Conservation (phyloP, 2,113 vertebrate genomes). For the Circaetus gallicus region DNA sequence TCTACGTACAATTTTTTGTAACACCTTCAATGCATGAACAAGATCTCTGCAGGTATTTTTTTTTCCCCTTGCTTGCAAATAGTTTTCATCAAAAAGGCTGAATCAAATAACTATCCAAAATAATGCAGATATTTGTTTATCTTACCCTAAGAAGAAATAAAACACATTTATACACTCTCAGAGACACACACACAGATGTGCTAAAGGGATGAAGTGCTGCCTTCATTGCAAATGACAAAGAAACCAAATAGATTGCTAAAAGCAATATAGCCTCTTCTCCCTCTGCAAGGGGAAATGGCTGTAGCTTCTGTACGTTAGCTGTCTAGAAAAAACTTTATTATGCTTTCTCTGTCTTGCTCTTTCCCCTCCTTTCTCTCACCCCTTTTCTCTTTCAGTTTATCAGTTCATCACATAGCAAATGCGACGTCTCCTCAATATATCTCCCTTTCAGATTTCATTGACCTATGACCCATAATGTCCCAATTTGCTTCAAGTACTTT, state of each 20-base stretch:
- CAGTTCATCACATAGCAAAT: conserved; percentile 51
- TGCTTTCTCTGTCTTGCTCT: background rate
- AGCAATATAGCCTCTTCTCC: background rate
- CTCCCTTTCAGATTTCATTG: conserved; percentile 57
- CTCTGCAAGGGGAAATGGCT: background rate
- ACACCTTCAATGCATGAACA: background rate
- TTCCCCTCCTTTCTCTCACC: background rate
- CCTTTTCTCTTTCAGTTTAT: background rate
- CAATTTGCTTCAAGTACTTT: conserved; percentile 64
- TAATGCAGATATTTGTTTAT: conserved; percentile 31
- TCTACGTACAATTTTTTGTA: background rate
- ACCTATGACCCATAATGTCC: conserved; percentile 70
- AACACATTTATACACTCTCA: background rate
- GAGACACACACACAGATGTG: background rate
- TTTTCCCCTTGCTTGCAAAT: background rate
- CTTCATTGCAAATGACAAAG: conserved; percentile 38
- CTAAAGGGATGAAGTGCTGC: conserved; percentile 7
- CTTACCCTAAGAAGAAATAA: conserved; percentile 4
- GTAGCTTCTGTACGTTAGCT: background rate
- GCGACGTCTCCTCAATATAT: background rate
- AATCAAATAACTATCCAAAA: conserved; percentile 28
- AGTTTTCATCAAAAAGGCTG: background rate
- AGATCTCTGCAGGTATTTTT: background rate
- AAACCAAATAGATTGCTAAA: conserved; percentile 35
- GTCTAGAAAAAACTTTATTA: conserved; percentile 3